Conservation (phyloP, 2,888 invertebrate genomes). For the Calameuta filiformis region DNA sequence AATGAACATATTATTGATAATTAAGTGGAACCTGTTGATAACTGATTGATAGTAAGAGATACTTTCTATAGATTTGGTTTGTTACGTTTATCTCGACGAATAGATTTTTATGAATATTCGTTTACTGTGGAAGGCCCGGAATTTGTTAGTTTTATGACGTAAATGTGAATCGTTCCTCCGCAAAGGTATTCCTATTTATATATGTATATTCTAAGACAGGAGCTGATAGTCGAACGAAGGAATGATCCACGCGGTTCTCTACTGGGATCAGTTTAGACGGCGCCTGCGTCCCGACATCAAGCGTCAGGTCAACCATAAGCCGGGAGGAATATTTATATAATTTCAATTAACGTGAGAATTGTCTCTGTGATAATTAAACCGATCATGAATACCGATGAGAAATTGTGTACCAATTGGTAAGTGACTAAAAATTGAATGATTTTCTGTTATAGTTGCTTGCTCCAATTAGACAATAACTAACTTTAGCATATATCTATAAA, state of each 20-base stretch:
- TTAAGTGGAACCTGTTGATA: neutral
- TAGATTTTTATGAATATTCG: no score
- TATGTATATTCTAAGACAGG: neutral
- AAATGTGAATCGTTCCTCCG: neutral
- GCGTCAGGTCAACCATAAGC: neutral
- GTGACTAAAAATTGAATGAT: neutral
- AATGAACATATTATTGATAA: neutral
- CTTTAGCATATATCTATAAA: neutral
- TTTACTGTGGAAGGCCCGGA: neutral
- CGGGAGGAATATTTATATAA: neutral
- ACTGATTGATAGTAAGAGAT: neutral
- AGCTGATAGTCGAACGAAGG: neutral
- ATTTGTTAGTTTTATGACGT: neutral
- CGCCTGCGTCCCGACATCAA: neutral
- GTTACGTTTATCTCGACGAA: no score
- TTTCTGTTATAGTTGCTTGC: neutral
- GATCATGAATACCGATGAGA: neutral
- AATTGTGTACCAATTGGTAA: neutral
- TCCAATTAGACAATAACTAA: neutral
- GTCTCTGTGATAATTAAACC: neutral
- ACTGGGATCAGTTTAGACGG: neutral
- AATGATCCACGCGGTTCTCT: neutral
- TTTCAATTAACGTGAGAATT: neutral
- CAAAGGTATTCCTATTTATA: neutral
- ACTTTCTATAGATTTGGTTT: neutral